Conservation (phyloP, 2,888 invertebrate genomes). For the Penaeus monodon region DNA sequence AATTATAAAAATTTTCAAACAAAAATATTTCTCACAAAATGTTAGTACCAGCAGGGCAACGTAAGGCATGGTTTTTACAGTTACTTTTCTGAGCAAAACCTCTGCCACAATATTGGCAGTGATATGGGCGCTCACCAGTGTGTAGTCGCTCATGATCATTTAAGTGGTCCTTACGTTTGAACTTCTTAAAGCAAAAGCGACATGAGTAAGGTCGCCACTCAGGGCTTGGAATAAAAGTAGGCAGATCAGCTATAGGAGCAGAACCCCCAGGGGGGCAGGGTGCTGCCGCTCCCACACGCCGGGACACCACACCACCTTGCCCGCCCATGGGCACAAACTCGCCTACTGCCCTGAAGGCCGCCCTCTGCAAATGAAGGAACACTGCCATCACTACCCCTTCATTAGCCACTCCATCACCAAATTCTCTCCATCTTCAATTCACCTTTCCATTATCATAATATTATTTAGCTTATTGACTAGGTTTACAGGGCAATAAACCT, state of each 20-base stretch:
- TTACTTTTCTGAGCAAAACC: conserved; percentile 65
- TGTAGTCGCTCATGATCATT: conserved; percentile 65
- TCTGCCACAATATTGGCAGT: conserved; percentile 64
- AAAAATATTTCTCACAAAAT: conserved; percentile 33
- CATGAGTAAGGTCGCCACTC: conserved; percentile 62
- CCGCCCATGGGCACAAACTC: conserved; percentile 51
- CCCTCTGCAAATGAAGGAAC: conserved; percentile 62
- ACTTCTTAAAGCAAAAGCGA: conserved; percentile 61
- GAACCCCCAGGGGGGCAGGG: conserved; percentile 40
- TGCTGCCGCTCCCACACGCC: conserved; percentile 34
- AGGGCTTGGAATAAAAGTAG: conserved; percentile 36
- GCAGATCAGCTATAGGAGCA: conserved; percentile 29
- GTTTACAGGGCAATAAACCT: too few species aligned
- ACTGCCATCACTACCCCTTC: conserved; percentile 48
- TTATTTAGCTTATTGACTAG: too few species aligned
- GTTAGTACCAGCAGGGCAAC: conserved; percentile 45
- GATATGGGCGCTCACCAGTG: conserved; percentile 66
- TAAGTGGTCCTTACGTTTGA: conserved; percentile 63
- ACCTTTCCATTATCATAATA: too few species aligned
- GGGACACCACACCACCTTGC: conserved; percentile 43
- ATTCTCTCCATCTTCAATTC: conserved; percentile 5
- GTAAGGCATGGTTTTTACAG: conserved; percentile 62
- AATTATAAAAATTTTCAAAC: too few species aligned
- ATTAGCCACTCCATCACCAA: conserved; percentile 2
- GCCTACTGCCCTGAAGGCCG: conserved; percentile 53